Conservation (phyloP, 2,888 invertebrate species). For the Cetonia aurata region DNA sequence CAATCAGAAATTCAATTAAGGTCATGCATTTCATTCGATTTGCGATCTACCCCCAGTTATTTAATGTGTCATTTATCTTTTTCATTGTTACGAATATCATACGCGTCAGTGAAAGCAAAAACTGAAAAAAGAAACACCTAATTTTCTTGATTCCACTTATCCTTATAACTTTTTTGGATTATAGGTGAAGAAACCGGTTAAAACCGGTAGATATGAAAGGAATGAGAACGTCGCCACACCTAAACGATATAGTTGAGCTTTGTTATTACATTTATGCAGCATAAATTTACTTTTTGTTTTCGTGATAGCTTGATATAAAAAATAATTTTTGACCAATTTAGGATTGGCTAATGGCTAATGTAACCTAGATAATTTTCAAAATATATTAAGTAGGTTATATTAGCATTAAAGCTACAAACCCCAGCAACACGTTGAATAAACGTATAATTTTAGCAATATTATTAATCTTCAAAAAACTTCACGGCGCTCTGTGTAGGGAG, state of each 20-base stretch:
- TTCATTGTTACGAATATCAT: too few species aligned
- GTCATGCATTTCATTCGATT: neutral
- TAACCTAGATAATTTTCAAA: neutral
- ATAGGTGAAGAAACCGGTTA: slow-evolving; percentile 15
- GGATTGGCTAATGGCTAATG: neutral
- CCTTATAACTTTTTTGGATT: neutral
- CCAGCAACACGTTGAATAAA: too few species aligned
- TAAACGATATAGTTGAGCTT: slow-evolving; percentile 9
- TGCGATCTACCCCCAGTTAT: too few species aligned
- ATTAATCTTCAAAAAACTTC: too few species aligned
- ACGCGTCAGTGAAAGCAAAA: too few species aligned
- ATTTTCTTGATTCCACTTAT: too few species aligned
- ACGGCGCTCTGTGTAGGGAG: too few species aligned
- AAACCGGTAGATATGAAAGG: slow-evolving; percentile 4
- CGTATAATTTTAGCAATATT: too few species aligned
- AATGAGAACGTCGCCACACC: slow-evolving; percentile 20
- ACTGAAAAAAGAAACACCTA: too few species aligned
- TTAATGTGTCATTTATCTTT: too few species aligned
- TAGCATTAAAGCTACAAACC: too few species aligned
- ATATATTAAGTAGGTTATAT: too few species aligned
- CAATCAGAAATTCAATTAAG: slow-evolving; percentile 5
- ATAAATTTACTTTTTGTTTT: slow-evolving; percentile 14
- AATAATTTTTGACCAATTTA: neutral
- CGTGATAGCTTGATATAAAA: slow-evolving; percentile 17
- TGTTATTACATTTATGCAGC: slow-evolving; percentile 8